These are phyloP conservation scores for Connochaetes taurinus DNA, from an alignment of 2,113 vertebrate species.

Conservation along the genomic window DNA sequence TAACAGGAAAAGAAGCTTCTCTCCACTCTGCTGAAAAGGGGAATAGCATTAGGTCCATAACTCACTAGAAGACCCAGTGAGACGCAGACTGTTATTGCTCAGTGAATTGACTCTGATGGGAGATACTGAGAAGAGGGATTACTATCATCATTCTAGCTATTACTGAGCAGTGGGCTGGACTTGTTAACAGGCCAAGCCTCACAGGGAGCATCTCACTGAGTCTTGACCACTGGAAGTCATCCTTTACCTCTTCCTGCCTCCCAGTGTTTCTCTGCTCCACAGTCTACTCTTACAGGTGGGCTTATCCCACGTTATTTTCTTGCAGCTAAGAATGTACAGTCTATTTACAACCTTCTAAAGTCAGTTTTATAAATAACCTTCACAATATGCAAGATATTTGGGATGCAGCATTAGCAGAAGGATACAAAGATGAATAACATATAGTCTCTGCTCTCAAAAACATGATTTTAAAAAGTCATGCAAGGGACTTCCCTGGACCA, in stretches of 20 bases:
- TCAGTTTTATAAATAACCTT: conserved; percentile 21
- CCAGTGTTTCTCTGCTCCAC: not conserved
- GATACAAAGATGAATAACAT: not conserved
- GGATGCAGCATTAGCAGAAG: not conserved
- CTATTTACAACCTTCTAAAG: not conserved
- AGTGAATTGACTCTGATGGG: not conserved
- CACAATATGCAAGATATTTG: not conserved
- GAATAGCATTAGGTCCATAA: not conserved
- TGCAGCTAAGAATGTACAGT: not conserved
- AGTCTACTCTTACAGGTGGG: not conserved
- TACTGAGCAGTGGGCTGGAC: not conserved
- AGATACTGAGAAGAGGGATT: not conserved
- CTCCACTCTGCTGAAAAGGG: not conserved
- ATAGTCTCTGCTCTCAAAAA: not conserved
- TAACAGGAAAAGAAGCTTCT: not conserved
- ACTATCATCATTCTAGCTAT: not conserved
- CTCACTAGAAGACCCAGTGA: not conserved
- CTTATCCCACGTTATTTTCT: not conserved
- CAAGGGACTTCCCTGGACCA: not conserved
- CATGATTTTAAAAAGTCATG: not conserved
- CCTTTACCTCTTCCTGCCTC: not conserved
- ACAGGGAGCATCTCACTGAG: not conserved
- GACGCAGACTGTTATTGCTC: not conserved
- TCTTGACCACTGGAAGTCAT: not conserved
- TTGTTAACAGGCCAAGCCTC: not conserved